Evolutionary conservation across 2,113 vertebrate genomes (phyloP).

Genomic region (Anoura caudifer): DNA sequence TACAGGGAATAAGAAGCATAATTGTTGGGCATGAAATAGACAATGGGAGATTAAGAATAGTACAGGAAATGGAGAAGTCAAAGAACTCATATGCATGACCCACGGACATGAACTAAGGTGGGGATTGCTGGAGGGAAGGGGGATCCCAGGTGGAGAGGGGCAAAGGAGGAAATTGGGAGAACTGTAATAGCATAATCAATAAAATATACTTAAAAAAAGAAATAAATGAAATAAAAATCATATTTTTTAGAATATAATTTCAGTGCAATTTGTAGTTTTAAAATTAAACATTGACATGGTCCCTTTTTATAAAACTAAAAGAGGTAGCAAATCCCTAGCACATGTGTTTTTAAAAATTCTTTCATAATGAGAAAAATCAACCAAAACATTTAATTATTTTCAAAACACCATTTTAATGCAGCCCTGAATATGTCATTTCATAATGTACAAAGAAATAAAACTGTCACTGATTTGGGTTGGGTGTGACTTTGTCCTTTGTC

Average conservation of each 20-base stretch:
- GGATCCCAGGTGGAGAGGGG: no score
- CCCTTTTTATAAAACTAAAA: neutral
- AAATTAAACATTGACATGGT: neutral
- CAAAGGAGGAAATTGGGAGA: no score
- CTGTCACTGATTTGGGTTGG: neutral
- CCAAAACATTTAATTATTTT: neutral
- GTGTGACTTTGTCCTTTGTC: conserved; percentile 39
- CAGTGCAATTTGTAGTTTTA: neutral
- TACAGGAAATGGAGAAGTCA: no score
- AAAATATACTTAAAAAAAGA: no score
- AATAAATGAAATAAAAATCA: neutral
- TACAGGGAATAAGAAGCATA: no score
- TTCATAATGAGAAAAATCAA: neutral
- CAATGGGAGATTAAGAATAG: no score
- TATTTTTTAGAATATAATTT: neutral
- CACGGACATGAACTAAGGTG: no score
- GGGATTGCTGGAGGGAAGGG: no score
- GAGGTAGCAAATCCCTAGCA: neutral
- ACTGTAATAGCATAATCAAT: no score
- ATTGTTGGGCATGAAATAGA: no score
- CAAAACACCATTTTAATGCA: neutral
- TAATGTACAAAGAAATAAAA: neutral
- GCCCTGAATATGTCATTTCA: conserved; percentile 19
- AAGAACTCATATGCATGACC: no score
- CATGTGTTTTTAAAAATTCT: neutral